These are phyloP conservation scores for Hemicordylus capensis DNA, from an alignment of 2,113 vertebrate genomes.

Conservation along the genomic window DNA sequence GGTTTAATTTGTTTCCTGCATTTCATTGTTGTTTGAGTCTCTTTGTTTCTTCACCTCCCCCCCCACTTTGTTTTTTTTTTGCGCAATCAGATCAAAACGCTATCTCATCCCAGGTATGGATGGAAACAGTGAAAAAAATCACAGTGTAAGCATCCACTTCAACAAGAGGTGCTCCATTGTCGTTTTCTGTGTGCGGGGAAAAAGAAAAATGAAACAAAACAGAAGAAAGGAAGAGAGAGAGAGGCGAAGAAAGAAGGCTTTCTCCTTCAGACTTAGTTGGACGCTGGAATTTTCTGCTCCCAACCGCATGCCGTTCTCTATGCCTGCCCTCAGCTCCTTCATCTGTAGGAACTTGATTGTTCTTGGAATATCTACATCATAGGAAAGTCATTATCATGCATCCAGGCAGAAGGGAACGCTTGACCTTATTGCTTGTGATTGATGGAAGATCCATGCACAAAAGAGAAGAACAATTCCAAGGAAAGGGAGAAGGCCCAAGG, in stretches of 20 bases:
- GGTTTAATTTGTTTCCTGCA: conserved; percentile 19
- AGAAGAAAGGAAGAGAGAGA: conserved; percentile 21
- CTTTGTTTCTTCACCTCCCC: background rate
- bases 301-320: background rate
- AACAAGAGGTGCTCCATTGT: conserved; percentile 48
- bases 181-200: conserved; percentile 50
- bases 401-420: conserved; percentile 22
- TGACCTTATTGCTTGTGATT: conserved; percentile 36
- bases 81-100: conserved; percentile 3
- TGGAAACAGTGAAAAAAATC: conserved; percentile 48
- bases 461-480: conserved; percentile 23
- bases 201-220: conserved; percentile 1
- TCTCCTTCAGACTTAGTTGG: conserved; percentile 11
- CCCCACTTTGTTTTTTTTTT: background rate
- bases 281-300: conserved; percentile 2
- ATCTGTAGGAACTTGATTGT: background rate
- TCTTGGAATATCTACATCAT: conserved; percentile 13
- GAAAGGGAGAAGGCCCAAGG: conserved; percentile 15
- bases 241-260: background rate
- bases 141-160: conserved; percentile 55
- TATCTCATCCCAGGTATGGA: conserved; percentile 15
- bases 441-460: conserved; percentile 42
- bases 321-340: background rate
- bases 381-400: conserved; percentile 31
- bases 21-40: conserved; percentile 14